Percentiles rank a stretch among this genome's conserved stretches.
These are phyloP conservation scores for Melanotaenia boesemani DNA, from an alignment of 2,797 vertebrate genomes.

Conservation along the genomic window DNA sequence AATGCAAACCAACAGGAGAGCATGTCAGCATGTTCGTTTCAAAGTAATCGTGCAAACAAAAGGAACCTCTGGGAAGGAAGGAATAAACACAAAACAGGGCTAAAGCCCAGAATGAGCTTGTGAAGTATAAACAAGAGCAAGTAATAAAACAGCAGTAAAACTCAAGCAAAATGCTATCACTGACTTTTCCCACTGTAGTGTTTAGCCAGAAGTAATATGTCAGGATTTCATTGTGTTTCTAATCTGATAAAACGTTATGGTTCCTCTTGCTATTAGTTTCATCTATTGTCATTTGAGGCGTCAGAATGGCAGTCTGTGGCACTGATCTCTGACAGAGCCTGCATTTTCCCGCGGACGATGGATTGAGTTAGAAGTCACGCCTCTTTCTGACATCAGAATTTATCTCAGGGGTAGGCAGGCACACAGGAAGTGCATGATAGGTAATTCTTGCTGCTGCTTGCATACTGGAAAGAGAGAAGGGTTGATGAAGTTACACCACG, in stretches of 20 bases:
- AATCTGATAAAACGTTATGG: slow-evolving; percentile 80
- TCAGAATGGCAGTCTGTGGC: slow-evolving; percentile 73
- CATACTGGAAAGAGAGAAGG: slow-evolving; percentile 13
- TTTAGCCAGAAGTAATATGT: slow-evolving; percentile 77
- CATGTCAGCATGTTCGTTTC: slow-evolving; percentile 56
- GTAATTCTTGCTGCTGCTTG: slow-evolving; percentile 35
- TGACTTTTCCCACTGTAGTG: slow-evolving; percentile 66
- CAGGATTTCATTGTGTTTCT: slow-evolving; percentile 75
- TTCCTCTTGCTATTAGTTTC: slow-evolving; percentile 75
- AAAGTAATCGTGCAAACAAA: slow-evolving; percentile 62
- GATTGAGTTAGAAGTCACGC: slow-evolving; percentile 66
- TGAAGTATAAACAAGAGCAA: slow-evolving; percentile 65
- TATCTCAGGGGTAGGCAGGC: slow-evolving; percentile 42
- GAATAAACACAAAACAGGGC: slow-evolving; percentile 47
- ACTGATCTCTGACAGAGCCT: slow-evolving; percentile 66
- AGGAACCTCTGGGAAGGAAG: slow-evolving; percentile 29
- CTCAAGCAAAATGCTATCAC: slow-evolving; percentile 57
- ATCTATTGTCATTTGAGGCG: slow-evolving; percentile 81
- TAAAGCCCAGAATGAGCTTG: slow-evolving; percentile 37
- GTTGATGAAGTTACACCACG: slow-evolving; percentile 37
- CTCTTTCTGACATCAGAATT: slow-evolving; percentile 69
- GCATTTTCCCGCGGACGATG: slow-evolving; percentile 35
- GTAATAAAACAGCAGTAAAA: slow-evolving; percentile 71
- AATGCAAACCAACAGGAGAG: slow-evolving; percentile 55
- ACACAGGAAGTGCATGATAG: slow-evolving; percentile 29